Base-by-base conservation (phyloP, 2,113 vertebrate genomes). In the Zonotrichia leucophrys region DNA sequence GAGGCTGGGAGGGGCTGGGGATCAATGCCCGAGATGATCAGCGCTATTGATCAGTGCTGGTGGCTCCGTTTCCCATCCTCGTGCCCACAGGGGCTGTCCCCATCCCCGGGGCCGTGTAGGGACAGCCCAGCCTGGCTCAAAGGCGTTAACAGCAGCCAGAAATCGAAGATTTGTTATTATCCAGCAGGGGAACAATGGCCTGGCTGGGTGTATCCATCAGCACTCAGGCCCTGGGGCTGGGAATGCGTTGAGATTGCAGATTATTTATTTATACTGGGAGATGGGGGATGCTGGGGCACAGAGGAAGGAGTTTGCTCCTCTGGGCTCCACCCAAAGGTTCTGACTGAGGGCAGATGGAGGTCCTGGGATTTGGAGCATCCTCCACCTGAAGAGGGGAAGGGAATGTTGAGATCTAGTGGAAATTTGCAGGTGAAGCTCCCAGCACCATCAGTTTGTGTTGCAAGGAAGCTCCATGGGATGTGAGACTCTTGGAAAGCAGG, bases 111-210 rank as follows among this genome's bases (percentile, higher is more conserved):
- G 39, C 83, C n/a, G 79, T 6, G 3, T 35, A 16, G 60, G 83
- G 82, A 50, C 33, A 33, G 56, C 53, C 8, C 68, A 25, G 72
- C 74, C 47, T 7, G 0, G 28, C 80, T 68, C 33, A 1, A 37
- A 83, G 63, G 86, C 91, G 27, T n/a, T 55, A 93, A 50, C 9
- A 4, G 82, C n/a, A 20, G 85, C 41, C 83, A 94, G 80, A 84
- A 87, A 94, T 92, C 64, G 20, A 96, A 97, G 93, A 67, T 85
- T 78, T 92, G 91, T 94, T 94, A 94, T 96, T 94, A 95, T 92
- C 94, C 86, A 66, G 77, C 33, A 0, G 68, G 21, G 62, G 79
- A 97, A 95, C 92, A 92, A 94, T 72, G 90, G 72, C 83, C 68
- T 59, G 76, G 80, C 89, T 62, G 66, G 37, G 82, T 23, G 58